A percentile compares a stretch with the other conserved stretches of the same genome.
Conservation (phyloP, 2,888 invertebrate genomes). For the Callinectes sapidus region DNA sequence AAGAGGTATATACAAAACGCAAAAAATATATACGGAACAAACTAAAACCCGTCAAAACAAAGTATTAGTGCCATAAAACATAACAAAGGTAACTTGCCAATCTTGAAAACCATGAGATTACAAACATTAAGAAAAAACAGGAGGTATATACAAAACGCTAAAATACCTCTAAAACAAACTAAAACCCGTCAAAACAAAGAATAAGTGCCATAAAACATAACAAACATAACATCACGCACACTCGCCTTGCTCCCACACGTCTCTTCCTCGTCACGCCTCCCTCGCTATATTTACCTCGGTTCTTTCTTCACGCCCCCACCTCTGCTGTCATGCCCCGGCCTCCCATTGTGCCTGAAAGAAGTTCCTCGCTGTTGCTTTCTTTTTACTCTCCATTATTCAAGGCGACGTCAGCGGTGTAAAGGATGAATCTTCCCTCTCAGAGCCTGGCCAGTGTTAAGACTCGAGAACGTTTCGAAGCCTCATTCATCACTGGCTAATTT, state of each 20-base stretch:
- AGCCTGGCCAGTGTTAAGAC: neutral
- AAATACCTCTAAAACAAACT: too few relatives aligned
- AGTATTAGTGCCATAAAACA: too few relatives aligned
- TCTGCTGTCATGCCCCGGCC: neutral
- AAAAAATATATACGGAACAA: too few relatives aligned
- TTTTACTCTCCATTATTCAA: conserved; percentile 12
- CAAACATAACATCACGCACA: neutral
- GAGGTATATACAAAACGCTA: too few relatives aligned
- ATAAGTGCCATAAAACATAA: too few relatives aligned
- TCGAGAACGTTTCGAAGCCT: neutral
- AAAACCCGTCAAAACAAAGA: too few relatives aligned
- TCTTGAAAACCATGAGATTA: too few relatives aligned
- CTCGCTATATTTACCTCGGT: neutral
- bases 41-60: too few relatives aligned
- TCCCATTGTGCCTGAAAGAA: neutral
- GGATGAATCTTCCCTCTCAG: neutral
- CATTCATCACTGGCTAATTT: neutral
- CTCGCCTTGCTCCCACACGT: neutral
- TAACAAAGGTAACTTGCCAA: too few relatives aligned
- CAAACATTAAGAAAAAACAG: too few relatives aligned
- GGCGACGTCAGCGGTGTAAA: neutral
- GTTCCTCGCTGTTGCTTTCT: neutral
- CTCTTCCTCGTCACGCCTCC: neutral
- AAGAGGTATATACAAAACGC: too few relatives aligned
- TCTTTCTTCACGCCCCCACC: neutral